Percentiles rank a stretch among this genome's conserved stretches.
Evolutionary conservation across 2,888 invertebrate species (phyloP).

Genomic region (Lepidochrysops patricia): DNA sequence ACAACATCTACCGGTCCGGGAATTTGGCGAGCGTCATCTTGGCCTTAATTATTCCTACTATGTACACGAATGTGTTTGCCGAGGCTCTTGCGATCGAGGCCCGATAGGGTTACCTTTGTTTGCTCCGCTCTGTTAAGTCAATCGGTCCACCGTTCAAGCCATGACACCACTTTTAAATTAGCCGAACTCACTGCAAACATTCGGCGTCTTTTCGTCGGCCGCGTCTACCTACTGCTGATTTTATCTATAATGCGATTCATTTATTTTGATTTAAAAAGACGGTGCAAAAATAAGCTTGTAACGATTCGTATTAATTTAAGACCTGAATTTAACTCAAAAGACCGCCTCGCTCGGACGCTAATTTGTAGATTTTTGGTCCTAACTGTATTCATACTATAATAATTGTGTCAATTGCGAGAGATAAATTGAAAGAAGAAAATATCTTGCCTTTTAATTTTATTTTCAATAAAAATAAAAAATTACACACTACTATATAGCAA

Average conservation of each 20-base stretch:
- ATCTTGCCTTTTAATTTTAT: not conserved
- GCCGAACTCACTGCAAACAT: slow-evolving; percentile 20
- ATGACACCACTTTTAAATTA: slow-evolving; percentile 28
- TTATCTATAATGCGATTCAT: not conserved
- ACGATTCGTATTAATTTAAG: slow-evolving; percentile 10
- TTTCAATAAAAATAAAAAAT: not conserved
- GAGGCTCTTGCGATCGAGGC: slow-evolving; percentile 61
- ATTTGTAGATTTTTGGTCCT: not conserved
- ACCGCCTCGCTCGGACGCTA: not conserved
- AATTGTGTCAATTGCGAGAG: not conserved
- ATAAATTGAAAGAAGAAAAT: not conserved
- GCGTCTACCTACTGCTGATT: slow-evolving; percentile 15
- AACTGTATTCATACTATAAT: not conserved
- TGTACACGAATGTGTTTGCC: slow-evolving; percentile 50
- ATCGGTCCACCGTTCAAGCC: slow-evolving; percentile 28
- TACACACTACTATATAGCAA: not conserved
- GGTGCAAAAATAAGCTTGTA: not conserved
- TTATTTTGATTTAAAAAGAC: not conserved
- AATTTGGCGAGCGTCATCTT: slow-evolving; percentile 55
- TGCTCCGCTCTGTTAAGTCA: slow-evolving; percentile 48
- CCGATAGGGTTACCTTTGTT: slow-evolving; percentile 56
- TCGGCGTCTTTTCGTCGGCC: not conserved
- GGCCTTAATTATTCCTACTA: slow-evolving; percentile 49
- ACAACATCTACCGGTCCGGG: slow-evolving; percentile 60
- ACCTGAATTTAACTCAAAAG: not conserved